Evolutionary conservation across 2,113 vertebrate species (phyloP).

Genomic region (Cromileptes altivelis): DNA sequence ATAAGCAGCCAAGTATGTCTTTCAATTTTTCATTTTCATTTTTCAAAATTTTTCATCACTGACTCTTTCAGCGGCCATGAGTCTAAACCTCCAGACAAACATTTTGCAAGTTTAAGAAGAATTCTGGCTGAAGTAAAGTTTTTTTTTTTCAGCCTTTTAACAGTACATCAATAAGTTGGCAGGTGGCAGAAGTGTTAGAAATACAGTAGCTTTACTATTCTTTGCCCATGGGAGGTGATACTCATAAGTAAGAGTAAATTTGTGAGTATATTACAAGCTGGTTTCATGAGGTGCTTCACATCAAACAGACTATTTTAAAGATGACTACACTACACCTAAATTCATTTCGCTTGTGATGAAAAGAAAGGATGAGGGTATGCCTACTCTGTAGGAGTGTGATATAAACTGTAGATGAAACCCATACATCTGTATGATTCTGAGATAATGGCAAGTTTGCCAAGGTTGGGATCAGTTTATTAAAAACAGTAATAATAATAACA

Average conservation of each 20-base stretch:
- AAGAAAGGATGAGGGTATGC: neutral
- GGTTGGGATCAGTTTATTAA: neutral
- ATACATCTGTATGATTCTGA: neutral
- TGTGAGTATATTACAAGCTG: neutral
- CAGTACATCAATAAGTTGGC: too few species aligned
- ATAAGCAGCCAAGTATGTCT: too few species aligned
- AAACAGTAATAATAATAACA: neutral
- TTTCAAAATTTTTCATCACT: too few species aligned
- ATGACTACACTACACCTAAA: neutral
- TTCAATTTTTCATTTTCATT: too few species aligned
- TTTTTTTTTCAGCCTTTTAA: too few species aligned
- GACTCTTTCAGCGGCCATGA: too few species aligned
- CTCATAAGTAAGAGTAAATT: neutral
- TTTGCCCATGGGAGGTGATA: neutral
- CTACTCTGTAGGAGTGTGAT: constrained; percentile 1
- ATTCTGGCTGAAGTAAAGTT: too few species aligned
- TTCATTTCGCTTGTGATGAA: neutral
- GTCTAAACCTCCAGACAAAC: too few species aligned
- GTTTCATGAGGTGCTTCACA: constrained; percentile 22
- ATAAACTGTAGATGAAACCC: neutral
- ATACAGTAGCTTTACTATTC: neutral
- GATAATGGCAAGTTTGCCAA: neutral
- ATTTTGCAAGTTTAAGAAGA: too few species aligned
- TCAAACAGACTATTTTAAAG: constrained; percentile 10
- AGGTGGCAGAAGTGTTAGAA: constrained; percentile 8